Percentiles rank a stretch among this genome's conserved stretches.
Evolutionary conservation across 2,113 vertebrate species (phyloP).

Genomic region (Gulo gulo): DNA sequence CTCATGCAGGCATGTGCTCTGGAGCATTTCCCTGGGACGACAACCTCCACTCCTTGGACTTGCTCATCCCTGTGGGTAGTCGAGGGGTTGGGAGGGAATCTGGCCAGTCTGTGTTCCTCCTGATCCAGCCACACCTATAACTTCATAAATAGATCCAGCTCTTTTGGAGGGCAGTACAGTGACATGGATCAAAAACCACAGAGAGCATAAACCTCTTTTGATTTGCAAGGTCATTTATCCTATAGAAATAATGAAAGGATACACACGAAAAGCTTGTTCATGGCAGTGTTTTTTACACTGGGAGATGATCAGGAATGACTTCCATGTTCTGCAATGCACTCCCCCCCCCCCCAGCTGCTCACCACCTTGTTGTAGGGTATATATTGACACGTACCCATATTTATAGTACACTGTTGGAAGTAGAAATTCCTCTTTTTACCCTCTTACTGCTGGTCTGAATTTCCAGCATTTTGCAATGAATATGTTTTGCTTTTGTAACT

Average conservation of each 20-base stretch:
- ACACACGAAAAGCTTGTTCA: background rate
- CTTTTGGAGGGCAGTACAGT: background rate
- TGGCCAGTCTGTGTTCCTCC: background rate
- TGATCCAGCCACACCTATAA: background rate
- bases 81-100: background rate
- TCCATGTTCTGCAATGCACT: background rate
- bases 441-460: background rate
- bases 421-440: background rate
- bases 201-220: background rate
- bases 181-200: background rate
- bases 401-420: background rate
- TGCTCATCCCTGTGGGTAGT: background rate
- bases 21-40: background rate
- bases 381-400: background rate
- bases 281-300: background rate
- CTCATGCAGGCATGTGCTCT: background rate
- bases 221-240: background rate
- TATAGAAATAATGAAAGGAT: background rate
- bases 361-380: background rate
- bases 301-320: background rate
- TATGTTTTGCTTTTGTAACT: background rate
- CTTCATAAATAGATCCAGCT: background rate
- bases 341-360: background rate
- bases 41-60: background rate
- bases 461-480: background rate